Base-by-base conservation (phyloP, 2,797 vertebrate genomes). In the Etheostoma perlongum region DNA sequence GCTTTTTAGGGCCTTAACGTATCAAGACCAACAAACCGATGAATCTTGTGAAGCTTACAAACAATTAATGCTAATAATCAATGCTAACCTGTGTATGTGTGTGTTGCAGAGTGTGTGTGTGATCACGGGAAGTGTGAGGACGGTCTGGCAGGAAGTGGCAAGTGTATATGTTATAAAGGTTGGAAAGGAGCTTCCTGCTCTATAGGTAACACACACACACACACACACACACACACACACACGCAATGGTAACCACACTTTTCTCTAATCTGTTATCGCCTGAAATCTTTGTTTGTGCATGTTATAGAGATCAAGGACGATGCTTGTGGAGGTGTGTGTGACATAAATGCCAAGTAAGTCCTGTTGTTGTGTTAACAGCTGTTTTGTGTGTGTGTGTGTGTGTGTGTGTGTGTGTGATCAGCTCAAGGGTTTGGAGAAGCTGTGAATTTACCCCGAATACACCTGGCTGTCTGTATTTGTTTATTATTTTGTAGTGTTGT, bases 301-400 rank as follows among this genome's bases (percentile, higher is more conserved):
- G 74, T 82, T 69, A 64, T 92, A 98, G 97, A 94, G 86, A 95
- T 97, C 52, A 88, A 91, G 77, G 82, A 84, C 53, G 95, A 98
- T 23, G 90, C 95, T 55, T 98, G 97, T 85, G 95, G 95, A 79
- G 96, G 93, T 66, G 90, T 83, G 54, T 98, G 97, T 87, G 95
- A 96, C 30, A 87, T 92, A 30, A 95, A 97, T 76, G 97, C 97
- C 74, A 97, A 96, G 97, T 98, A 95, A 97, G 97, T 96, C 64
- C 8, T 49, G 48, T 23, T 63, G 5, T 15, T 69, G 18, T 36
- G 11, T 67, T 19, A 11, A 7, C 25, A 61, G 40, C 11, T 71
- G 30, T 7, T 53, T 1, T 67, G n/a, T 69, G 36, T 54, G 33
- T 36, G 25, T 44, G 18, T 53, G 5, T 27, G 23, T 46, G 48